Evolutionary conservation across 2,888 invertebrate species (phyloP), one percentile per base, ranked within the genome.

Genomic region (Aporophyla lueneburgensis): DNA sequence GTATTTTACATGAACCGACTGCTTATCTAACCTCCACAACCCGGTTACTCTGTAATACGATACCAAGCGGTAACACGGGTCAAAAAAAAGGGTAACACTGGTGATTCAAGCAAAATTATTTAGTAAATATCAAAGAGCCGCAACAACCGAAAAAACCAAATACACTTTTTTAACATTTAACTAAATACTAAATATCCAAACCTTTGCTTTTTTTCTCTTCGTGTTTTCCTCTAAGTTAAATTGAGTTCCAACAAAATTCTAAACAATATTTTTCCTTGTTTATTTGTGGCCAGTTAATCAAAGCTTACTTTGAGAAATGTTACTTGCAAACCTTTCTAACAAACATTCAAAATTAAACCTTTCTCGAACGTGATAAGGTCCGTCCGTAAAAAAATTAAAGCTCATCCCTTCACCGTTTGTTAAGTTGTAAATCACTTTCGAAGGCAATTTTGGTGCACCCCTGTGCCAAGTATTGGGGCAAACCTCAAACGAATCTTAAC

Each of bases 391-490:
- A 9, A 2, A 59, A 24, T 68, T 46, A 27, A 16, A 12, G 27
- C 12, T 67, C 24, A 62, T 58, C 43, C 49, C 21, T 61, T 65
- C 58, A 61, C 2, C 21, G 53, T 78, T 80, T 72, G 71, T 69
- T 56, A 5, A 63, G 67, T 53, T 83, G 40, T 81, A 71, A 81
- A 81, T 83, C 63, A 83, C 61, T 83, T 81, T 81, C 53, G 71
- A 74, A 83, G 59, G 78, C 63, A 83, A 83, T 81, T 74, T 83
- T 74, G 68, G 74, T 69, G 68, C 67, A 78, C 68, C 78, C 76
- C 71, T 78, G 19, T 63, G 65, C 24, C 53, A 21, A 71, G 54
- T 78, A 82, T 63, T 81, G 78, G 71, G 71, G 71, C 46, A 21
- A 24, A 46, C 10, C 7, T 4, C 68, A 69, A 78, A 27, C 51